These are phyloP conservation scores for Virgularia gustaviana DNA, from an alignment of 92 coral and sea anemone species.

Conservation along the genomic window DNA sequence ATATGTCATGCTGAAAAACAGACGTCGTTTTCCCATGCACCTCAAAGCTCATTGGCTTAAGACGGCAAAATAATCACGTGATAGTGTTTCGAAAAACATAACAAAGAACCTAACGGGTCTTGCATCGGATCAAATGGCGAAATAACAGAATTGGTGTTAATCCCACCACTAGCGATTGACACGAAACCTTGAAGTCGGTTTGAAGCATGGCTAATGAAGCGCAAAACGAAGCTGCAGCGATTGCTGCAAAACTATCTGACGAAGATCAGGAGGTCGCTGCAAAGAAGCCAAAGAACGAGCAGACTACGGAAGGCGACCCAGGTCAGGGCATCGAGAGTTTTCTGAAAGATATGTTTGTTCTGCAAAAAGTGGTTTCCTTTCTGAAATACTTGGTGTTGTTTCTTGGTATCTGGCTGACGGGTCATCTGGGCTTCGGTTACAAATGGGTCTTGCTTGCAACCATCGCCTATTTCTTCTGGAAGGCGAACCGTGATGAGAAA, in stretches of 20 bases:
- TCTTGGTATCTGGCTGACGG: slow-evolving; percentile 60
- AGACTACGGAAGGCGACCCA: background rate
- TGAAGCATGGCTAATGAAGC: no score
- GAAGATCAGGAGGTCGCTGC: background rate
- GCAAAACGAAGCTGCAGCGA: no score
- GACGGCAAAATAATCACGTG: background rate
- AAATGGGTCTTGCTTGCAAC: slow-evolving; percentile 58
- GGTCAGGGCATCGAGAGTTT: background rate
- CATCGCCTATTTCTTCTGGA: slow-evolving; percentile 49
- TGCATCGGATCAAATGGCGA: no score
- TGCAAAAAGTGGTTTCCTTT: slow-evolving; percentile 46
- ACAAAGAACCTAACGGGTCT: background rate
- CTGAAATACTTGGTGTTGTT: slow-evolving; percentile 60
- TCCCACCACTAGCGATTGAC: no score
- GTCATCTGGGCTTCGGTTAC: slow-evolving; percentile 66
- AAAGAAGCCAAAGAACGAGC: background rate
- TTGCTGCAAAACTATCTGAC: background rate
- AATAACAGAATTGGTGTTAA: no score
- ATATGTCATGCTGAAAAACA: no score
- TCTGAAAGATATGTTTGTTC: slow-evolving; percentile 18
- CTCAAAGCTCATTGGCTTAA: background rate
- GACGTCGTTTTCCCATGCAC: background rate
- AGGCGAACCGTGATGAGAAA: slow-evolving; percentile 52
- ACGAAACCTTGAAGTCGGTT: no score
- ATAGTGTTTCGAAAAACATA: background rate